Evolutionary conservation across 1,140 invertebrate species (phyloP).

Genomic region (Galleria mellonella): DNA sequence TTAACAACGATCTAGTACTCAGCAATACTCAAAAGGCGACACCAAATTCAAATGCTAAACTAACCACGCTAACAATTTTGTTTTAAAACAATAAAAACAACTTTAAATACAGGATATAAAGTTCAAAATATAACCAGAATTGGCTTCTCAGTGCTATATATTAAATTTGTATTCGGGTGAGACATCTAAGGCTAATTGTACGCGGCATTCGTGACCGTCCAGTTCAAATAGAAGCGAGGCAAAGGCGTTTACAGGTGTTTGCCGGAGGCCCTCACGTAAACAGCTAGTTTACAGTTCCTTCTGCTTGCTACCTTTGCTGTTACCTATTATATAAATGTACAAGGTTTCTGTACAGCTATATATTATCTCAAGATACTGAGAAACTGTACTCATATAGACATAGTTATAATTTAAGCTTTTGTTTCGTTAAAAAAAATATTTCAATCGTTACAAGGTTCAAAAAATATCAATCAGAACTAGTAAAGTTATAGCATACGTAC

Average conservation of each 20-base stretch:
- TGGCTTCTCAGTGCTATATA: not conserved
- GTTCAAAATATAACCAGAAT: not conserved
- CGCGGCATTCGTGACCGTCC: constrained; percentile 44
- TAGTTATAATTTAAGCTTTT: no score
- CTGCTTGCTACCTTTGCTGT: constrained; percentile 6
- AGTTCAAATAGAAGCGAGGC: constrained; percentile 43
- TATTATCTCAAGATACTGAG: no score
- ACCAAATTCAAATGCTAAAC: not conserved
- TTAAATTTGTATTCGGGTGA: constrained; percentile 32
- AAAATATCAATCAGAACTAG: no score
- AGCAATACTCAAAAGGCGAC: constrained; percentile 3
- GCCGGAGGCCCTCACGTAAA: constrained; percentile 60
- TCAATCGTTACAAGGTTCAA: no score
- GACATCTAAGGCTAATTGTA: constrained; percentile 56
- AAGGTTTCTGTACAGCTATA: no score
- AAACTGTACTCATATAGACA: no score
- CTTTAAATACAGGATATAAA: not conserved
- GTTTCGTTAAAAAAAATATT: no score
- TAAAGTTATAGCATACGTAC: no score
- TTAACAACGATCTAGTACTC: not conserved
- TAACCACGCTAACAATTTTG: not conserved
- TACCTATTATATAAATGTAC: no score
- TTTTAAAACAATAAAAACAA: not conserved
- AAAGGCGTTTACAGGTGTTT: constrained; percentile 59
- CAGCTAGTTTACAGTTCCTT: constrained; percentile 47